Percentiles rank a stretch among this genome's conserved stretches.
phyloP scores from a whole-genome alignment of 2,113 vertebrate genomes.

The Ictalurus furcatus region DNA sequence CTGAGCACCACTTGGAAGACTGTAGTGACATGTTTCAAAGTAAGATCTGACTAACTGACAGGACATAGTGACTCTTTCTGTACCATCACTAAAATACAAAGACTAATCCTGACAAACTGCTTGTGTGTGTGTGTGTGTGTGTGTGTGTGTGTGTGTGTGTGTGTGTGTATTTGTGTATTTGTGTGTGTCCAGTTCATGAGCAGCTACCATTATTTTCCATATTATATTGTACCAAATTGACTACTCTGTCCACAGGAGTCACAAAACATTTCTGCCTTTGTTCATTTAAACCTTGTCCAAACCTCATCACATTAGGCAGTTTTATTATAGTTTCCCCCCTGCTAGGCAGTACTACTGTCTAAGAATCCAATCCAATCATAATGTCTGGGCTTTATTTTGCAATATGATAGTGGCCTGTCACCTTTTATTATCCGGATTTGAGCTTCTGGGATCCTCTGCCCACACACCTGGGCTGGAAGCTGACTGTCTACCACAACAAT shows the following conservation, averaged over 20 bases:
- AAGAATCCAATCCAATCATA: slow-evolving; percentile 44
- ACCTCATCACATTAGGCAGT: slow-evolving; percentile 32
- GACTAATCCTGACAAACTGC: neutral
- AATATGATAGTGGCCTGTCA: slow-evolving; percentile 43
- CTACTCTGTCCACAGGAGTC: slow-evolving; percentile 4
- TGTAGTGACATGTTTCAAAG: slow-evolving; percentile 12
- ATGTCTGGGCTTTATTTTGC: slow-evolving; percentile 46
- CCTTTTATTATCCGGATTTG: slow-evolving; percentile 26
- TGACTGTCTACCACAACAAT: slow-evolving; percentile 1
- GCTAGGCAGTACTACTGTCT: slow-evolving; percentile 19
- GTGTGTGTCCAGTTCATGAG: neutral
- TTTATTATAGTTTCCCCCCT: slow-evolving; percentile 33
- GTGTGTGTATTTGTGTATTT: neutral
- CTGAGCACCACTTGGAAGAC: slow-evolving; percentile 28
- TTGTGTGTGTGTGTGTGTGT: no score
- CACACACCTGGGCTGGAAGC: slow-evolving; percentile 4
- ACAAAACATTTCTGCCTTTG: slow-evolving; percentile 32
- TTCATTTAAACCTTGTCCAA: slow-evolving; percentile 33
- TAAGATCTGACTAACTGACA: slow-evolving; percentile 12
- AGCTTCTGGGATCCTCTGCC: slow-evolving; percentile 32
- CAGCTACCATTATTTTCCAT: neutral
- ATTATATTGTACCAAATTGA: slow-evolving; percentile 10
- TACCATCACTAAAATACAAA: neutral
- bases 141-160: neutral
- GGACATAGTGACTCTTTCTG: neutral